Evolutionary conservation across 1,140 invertebrate species (phyloP), one percentile per base, ranked within the genome.

Genomic region (Drosophila persimilis): DNA sequence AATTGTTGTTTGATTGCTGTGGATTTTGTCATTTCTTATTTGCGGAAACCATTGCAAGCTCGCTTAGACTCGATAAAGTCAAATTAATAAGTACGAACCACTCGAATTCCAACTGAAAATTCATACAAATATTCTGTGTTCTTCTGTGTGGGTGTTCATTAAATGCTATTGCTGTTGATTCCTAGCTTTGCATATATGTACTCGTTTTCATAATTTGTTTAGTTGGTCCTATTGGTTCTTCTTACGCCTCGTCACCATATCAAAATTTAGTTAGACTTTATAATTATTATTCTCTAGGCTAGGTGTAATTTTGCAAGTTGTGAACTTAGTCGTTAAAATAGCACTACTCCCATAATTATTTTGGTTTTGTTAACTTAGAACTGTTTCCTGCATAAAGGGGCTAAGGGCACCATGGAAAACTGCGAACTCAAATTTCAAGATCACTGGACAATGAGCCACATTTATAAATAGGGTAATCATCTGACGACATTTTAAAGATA

Each of bases 11-110:
- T 72, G 57, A 73, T 63, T 64, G 50, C 66, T 78, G 35, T 69
- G 43, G 50, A 44, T 62, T 75, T 75, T 62, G 24, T 26, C 24
- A 26, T 26, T 75, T 75, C 81, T 77, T 5, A 41, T 78, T 78
- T 62, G 75, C 64, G 55, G 83, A 88, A 88, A 88, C 83, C 83
- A 89, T 88, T 89, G 72, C 84, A 88, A 88, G 83, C 83, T 88
- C 83, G 72, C 84, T 83, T 89, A 50, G 73, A 69, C 61, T 39
- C 72, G 54, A 52, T 51, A 69, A 80, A 50, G 26, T 57, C 20
- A 60, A 58, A 56, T 39, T 20, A 44, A 55, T 58, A 57, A 57
- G 8, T 45, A 41, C 48, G n/a, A 63, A 73, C 58, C 45, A 52
- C 73, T 73, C 35, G n/a, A 51, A 55, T 9, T 7, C 20, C 17